Base-by-base conservation (phyloP, 2,888 invertebrate species). In the Linnaemya vulpina region DNA sequence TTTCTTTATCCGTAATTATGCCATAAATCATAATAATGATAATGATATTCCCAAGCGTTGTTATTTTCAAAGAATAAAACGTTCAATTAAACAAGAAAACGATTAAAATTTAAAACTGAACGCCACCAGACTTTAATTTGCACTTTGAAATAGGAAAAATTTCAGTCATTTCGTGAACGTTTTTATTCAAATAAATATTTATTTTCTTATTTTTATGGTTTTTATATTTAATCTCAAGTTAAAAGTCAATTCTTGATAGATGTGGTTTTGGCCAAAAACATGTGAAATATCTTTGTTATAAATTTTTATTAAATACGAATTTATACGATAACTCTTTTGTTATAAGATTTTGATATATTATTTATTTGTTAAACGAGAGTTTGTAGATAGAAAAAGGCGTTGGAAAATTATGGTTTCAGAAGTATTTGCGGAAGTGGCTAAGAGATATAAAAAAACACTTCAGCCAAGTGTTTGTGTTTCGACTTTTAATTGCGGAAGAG, bases 161-260 rank as follows among this genome's bases (percentile, higher is more conserved):
- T 49, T n/a, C 40, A 55, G 70, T 22, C 30, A 30, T 43, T 63
- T 71, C 53, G 43, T 46, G 11, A 25, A 30, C 17, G 5, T 63
- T 20, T 62, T 51, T 38, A 30, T 30, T 30, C 5, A 30, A n/a
- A n/a, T 30, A 30, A 35, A 10, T 3, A n/a, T 35, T 30, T 20
- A 35, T 62, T 20, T 5, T 20, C 40, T 62, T 62, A 15, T 63
- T 43, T 63, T 22, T 22, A 15, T n/a, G n/a, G n/a, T 30, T 30
- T 30, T 30, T 5, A 30, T 38, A 35, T 8, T 38, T 49, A 53
- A 71, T 17, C 22, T 17, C 49, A 63, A 63, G 49, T 65, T 73
- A 79, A 65, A 79, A 79, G 71, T 79, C 65, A 73, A 63, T 65
- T 11, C 49, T 65, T 71, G 55, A 73, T 77, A 30, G 17, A 70